A percentile compares a stretch with the other conserved stretches of the same genome.
Evolutionary conservation across 2,113 vertebrate genomes (phyloP).

Genomic region (Azemiops feae): DNA sequence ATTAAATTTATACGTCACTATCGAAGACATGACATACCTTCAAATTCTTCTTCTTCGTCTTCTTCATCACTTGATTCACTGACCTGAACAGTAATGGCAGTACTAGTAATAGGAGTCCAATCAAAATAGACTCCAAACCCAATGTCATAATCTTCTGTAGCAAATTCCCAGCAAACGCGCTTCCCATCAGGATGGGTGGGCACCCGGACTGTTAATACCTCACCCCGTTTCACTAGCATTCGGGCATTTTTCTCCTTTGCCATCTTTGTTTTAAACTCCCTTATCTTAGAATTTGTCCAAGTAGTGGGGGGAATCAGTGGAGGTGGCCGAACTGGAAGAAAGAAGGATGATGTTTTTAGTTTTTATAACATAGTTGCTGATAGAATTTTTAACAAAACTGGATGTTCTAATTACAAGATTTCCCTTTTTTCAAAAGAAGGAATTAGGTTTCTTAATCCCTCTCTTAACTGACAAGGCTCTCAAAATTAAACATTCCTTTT

Average conservation of each 20-base stretch:
- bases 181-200: slow-evolving; percentile 92
- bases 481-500: not conserved
- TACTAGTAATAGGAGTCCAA: slow-evolving; percentile 89
- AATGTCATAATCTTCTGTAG: slow-evolving; percentile 94
- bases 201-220: slow-evolving; percentile 93
- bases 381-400: not conserved
- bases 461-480: not conserved
- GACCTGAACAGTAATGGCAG: slow-evolving; percentile 93
- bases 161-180: slow-evolving; percentile 96
- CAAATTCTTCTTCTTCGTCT: slow-evolving; percentile 87
- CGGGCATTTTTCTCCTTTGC: slow-evolving; percentile 84
- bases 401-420: not conserved
- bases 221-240: slow-evolving; percentile 91
- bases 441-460: not conserved
- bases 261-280: slow-evolving; percentile 91
- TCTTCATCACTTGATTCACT: slow-evolving; percentile 98
- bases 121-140: slow-evolving; percentile 98
- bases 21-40: slow-evolving; percentile 70
- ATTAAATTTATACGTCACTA: not conserved
- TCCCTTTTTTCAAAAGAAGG: not conserved
- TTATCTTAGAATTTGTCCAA: slow-evolving; percentile 87
- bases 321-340: slow-evolving; percentile 78
- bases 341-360: not conserved
- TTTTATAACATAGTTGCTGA: not conserved
- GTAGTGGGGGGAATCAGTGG: slow-evolving; percentile 82